Evolutionary conservation across 1,140 invertebrate species (phyloP), one percentile per base, ranked within the genome.

Genomic region (Aradophagus sp.): DNA sequence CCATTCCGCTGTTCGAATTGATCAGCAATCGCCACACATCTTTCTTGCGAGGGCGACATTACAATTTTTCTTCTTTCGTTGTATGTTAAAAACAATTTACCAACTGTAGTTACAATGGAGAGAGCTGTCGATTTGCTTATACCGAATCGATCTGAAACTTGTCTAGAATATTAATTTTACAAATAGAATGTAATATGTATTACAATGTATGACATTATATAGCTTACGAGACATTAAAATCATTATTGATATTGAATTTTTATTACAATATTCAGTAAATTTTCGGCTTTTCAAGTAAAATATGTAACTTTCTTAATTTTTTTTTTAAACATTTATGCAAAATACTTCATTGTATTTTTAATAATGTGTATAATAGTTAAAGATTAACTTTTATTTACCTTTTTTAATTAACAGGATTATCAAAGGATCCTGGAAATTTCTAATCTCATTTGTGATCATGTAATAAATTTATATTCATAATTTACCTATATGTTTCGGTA

Each of bases 71-170:
- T 36, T 12, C 34, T 50, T 2, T 26, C 19, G 5, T 50, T 50
- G 14, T 27, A 50, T 27, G 36, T 16, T n/a, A 50, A 11, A 38
- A 50, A 50, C n/a, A 50, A 50, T 38, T 50, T 27, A 1, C 47
- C 47, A 12, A 50, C 15, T 50, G 11, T 14, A 38, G 38, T 27
- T 38, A 50, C 34, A 50, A 38, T 50, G 12, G 32, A 50, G 16
- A 14, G 31, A 31, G 48, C 48, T 41, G 48, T 53, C 14, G 48
- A 53, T 31, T 39, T 53, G 36, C 36, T 53, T 39, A 53, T 53
- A 13, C 48, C 48, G 26, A 53, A 53, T 2, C 48, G 23, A 8
- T 41, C 35, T 31, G 48, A 15, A 29, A 53, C 26, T 41, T 53
- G 48, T 11, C 48, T 53, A 31, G 4, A 53, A 50, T 38, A 34